These are phyloP conservation scores for Tor tambroides DNA, from an alignment of 2,113 vertebrate species.

Conservation along the genomic window DNA sequence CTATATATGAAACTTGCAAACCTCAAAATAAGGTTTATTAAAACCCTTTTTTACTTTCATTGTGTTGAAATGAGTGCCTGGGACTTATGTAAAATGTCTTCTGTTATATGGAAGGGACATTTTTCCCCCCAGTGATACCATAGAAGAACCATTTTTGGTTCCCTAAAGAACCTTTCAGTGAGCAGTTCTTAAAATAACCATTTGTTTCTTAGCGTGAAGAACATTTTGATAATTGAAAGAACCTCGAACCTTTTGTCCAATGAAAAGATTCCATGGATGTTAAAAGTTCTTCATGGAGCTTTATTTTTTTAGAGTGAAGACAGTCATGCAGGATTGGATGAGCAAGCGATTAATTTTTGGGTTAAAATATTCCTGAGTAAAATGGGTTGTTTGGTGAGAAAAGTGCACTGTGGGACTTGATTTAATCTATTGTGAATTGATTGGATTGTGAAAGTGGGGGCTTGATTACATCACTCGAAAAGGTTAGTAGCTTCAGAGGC, in stretches of 20 bases:
- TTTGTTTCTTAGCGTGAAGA: too few species aligned
- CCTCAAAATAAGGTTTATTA: not conserved
- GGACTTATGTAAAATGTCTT: not conserved
- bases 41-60: not conserved
- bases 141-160: too few species aligned
- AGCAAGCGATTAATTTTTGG: not conserved
- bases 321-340: not conserved
- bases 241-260: not conserved
- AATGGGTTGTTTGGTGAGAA: not conserved
- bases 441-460: not conserved
- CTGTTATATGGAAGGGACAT: not conserved
- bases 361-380: not conserved
- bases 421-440: constrained; percentile 6
- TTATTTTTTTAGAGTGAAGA: too few species aligned
- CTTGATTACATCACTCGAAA: not conserved
- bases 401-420: not conserved
- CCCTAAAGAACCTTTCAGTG: too few species aligned
- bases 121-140: not conserved
- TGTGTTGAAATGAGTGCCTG: not conserved
- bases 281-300: not conserved
- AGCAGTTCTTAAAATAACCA: too few species aligned
- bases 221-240: too few species aligned
- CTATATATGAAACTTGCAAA: not conserved
- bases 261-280: not conserved
- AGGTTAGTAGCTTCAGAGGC: not conserved